Conservation (phyloP, 2,888 invertebrate species). For the Alitta virens region DNA sequence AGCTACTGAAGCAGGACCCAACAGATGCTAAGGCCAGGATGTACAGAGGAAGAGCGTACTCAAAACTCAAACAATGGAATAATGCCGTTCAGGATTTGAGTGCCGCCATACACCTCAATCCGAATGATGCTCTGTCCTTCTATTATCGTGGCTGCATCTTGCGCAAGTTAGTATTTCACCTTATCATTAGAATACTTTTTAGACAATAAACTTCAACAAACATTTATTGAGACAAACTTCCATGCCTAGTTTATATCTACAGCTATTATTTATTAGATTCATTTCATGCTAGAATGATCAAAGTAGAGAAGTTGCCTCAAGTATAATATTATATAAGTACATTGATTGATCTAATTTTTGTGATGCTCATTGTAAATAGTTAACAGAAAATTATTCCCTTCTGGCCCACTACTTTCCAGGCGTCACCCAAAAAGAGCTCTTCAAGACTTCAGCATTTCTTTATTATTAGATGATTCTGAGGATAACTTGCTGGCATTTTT, state of each 20-base stretch:
- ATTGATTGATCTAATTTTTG: no score
- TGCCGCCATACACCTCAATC: slow-evolving; percentile 55
- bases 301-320: no score
- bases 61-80: slow-evolving; percentile 48
- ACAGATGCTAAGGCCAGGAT: slow-evolving; percentile 46
- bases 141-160: slow-evolving; percentile 54
- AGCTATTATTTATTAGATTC: no score
- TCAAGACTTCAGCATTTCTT: slow-evolving; percentile 55
- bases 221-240: no score
- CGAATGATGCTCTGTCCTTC: slow-evolving; percentile 51
- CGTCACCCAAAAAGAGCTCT: slow-evolving; percentile 52
- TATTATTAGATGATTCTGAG: slow-evolving; percentile 50
- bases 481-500: slow-evolving; percentile 52
- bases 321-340: no score
- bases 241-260: no score
- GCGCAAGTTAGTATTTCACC: slow-evolving; percentile 45
- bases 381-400: no score
- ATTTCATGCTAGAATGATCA: no score
- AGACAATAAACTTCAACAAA: no score
- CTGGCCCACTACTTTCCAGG: slow-evolving; percentile 33
- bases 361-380: no score
- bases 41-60: slow-evolving; percentile 48
- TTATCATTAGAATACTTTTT: not conserved
- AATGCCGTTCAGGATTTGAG: slow-evolving; percentile 53
- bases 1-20: slow-evolving; percentile 49